These are phyloP conservation scores for Ammodytes dubius DNA, from an alignment of 2,113 vertebrate species.

Conservation along the genomic window DNA sequence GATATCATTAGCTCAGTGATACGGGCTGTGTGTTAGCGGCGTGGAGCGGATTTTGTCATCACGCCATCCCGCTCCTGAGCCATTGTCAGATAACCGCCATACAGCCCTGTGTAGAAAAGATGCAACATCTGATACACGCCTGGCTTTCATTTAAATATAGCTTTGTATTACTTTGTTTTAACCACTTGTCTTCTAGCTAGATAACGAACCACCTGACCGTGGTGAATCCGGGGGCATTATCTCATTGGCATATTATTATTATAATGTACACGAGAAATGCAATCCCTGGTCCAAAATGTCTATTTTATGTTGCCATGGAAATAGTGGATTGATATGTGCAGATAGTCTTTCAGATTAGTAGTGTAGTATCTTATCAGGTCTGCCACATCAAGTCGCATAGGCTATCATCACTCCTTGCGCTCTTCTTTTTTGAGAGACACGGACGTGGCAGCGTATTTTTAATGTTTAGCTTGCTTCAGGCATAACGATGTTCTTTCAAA, in stretches of 20 bases:
- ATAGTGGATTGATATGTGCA: no score
- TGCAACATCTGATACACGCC: background rate
- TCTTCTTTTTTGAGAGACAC: no score
- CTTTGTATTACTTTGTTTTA: background rate
- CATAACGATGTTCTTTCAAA: background rate
- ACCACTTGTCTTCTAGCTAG: background rate
- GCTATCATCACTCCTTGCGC: background rate
- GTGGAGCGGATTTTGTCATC: conserved; percentile 56
- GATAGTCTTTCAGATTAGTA: background rate
- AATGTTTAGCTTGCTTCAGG: background rate
- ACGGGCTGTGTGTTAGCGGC: background rate
- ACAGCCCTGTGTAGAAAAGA: background rate
- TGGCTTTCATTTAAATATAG: fast-evolving
- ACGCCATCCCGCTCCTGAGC: conserved; percentile 1
- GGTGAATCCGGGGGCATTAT: no score
- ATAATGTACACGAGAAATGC: background rate
- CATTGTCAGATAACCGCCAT: background rate
- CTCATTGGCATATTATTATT: no score
- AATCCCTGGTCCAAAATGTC: background rate
- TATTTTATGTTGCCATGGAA: background rate
- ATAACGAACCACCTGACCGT: background rate
- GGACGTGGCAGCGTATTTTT: no score
- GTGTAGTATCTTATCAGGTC: background rate
- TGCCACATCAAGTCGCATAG: background rate
- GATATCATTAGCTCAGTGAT: background rate